A percentile compares a stretch with the other conserved stretches of the same genome.
Conservation (phyloP, 2,888 invertebrate species). For the Rhynchonema sp. region DNA sequence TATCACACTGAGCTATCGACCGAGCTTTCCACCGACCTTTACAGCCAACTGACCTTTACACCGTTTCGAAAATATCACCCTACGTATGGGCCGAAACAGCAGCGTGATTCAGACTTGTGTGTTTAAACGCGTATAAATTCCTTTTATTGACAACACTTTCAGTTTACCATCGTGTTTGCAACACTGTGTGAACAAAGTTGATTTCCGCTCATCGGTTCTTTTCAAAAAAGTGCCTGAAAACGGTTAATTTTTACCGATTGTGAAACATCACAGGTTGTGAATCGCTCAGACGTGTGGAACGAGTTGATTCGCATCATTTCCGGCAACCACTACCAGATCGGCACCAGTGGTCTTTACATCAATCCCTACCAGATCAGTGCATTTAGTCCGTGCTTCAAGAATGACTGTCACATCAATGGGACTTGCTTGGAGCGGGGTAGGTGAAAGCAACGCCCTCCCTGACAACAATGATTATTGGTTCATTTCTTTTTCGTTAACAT, state of each 20-base stretch:
- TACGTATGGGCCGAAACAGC: too few species aligned
- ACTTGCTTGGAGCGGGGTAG: slow-evolving; percentile 14
- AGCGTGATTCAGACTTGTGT: too few species aligned
- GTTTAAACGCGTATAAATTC: too few species aligned
- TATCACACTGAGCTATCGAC: too few species aligned
- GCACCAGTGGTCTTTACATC: slow-evolving; percentile 21
- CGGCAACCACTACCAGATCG: slow-evolving; percentile 22
- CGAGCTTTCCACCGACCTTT: too few species aligned
- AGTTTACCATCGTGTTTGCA: background rate
- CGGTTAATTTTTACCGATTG: too few species aligned
- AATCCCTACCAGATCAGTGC: slow-evolving; percentile 23
- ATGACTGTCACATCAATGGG: slow-evolving; percentile 21
- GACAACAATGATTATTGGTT: too few species aligned
- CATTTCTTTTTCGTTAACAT: too few species aligned
- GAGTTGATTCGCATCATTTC: slow-evolving; percentile 14
- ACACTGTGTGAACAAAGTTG: background rate
- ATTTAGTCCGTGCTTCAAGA: slow-evolving; percentile 25
- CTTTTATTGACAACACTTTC: too few species aligned
- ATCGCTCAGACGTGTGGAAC: background rate
- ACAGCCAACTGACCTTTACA: too few species aligned
- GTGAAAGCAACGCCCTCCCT: too few species aligned
- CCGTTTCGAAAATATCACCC: too few species aligned
- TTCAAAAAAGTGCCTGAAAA: background rate
- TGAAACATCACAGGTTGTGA: background rate
- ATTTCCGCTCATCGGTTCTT: background rate